These are phyloP conservation scores for Poicephalus meyeri DNA, from an alignment of 2,113 vertebrate genomes.

Conservation along the genomic window DNA sequence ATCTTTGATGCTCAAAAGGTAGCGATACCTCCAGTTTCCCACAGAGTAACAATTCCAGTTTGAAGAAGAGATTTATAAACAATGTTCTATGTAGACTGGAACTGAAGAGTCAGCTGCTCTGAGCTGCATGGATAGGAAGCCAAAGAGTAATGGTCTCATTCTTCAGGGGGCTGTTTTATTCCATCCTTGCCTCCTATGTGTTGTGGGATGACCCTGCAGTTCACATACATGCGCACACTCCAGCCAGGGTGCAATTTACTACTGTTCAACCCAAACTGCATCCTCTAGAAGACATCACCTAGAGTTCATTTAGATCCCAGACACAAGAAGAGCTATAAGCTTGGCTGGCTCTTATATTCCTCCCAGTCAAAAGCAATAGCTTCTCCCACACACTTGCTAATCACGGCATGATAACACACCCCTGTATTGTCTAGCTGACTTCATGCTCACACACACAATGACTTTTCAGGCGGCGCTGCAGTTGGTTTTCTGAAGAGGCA, in stretches of 20 bases:
- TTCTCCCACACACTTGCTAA: accelerated
- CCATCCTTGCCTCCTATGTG: neutral
- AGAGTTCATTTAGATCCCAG: neutral
- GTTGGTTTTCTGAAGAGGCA: neutral
- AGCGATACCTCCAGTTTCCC: accelerated
- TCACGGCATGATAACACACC: accelerated
- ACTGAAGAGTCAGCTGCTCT: neutral
- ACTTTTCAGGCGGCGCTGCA: neutral
- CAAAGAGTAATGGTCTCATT: neutral
- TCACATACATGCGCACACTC: accelerated
- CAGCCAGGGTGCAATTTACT: neutral
- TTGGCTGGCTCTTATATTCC: neutral
- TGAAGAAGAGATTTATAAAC: neutral
- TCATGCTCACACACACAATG: neutral
- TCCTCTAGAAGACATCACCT: neutral
- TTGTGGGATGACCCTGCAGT: neutral
- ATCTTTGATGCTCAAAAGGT: neutral
- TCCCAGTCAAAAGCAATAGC: neutral
- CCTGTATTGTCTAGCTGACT: neutral
- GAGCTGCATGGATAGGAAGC: neutral
- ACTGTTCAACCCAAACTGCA: neutral
- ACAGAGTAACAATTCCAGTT: neutral
- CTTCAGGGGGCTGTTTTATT: neutral
- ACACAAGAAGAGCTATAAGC: neutral
- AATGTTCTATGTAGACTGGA: neutral